These are phyloP conservation scores for Drosophila atripex DNA, from an alignment of 2,888 invertebrate species.

Conservation along the genomic window DNA sequence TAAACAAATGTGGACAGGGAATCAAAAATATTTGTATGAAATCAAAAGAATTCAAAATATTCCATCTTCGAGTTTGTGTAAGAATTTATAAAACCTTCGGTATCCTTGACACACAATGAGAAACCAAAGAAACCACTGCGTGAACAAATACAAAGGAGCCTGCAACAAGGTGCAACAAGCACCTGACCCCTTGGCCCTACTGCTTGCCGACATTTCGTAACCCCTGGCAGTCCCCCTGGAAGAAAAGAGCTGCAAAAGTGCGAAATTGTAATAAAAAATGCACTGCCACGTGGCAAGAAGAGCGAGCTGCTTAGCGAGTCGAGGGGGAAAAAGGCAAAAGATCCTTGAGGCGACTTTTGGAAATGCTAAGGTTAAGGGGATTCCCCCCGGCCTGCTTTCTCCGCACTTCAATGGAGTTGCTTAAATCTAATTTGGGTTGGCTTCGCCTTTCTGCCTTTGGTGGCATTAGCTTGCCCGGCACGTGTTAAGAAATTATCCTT, in stretches of 20 bases:
- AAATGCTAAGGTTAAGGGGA: constrained; percentile 54
- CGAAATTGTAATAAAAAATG: constrained; percentile 70
- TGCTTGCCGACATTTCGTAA: background rate
- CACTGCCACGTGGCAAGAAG: constrained; percentile 48
- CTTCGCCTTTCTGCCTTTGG: constrained; percentile 32
- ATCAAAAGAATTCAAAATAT: background rate
- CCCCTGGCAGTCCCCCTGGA: constrained; percentile 10
- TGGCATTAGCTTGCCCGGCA: constrained; percentile 69
- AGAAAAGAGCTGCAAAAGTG: constrained; percentile 56
- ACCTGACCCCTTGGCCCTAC: background rate
- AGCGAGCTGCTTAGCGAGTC: constrained; percentile 3
- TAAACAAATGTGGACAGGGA: background rate
- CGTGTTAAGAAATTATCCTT: constrained; percentile 71
- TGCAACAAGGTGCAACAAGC: constrained; percentile 20
- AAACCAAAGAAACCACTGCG: constrained; percentile 10
- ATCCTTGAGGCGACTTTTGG: constrained; percentile 36
- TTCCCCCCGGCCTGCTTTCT: constrained; percentile 8
- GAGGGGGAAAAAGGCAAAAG: constrained; percentile 2
- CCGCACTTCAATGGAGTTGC: constrained; percentile 65
- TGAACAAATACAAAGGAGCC: constrained; percentile 3
- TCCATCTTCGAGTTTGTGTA: background rate
- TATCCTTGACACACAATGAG: constrained; percentile 1
- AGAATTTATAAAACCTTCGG: background rate
- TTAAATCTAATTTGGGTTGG: constrained; percentile 68
- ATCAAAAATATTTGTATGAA: background rate